phyloP scores from a whole-genome alignment of 2,113 vertebrate species.

The Hipposideros armiger region DNA sequence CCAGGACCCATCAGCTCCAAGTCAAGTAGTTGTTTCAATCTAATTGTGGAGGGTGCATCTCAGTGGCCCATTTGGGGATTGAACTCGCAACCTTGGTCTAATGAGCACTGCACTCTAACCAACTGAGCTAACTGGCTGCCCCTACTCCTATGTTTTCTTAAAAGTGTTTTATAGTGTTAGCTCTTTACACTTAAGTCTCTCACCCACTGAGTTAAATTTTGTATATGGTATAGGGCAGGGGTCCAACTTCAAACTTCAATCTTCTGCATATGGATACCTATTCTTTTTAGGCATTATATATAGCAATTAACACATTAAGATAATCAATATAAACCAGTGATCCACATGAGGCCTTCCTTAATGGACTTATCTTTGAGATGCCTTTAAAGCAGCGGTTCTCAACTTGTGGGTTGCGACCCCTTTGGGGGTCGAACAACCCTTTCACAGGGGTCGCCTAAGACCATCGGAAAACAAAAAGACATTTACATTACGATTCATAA shows the following conservation, averaged over 20 bases:
- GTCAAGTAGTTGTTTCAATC: too few relatives aligned
- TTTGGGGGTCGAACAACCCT: too few relatives aligned
- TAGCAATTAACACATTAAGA: neutral
- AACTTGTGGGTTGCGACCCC: too few relatives aligned
- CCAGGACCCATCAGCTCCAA: too few relatives aligned
- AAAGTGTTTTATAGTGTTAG: slow-evolving; percentile 9
- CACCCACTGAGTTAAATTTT: neutral
- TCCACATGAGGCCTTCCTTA: neutral
- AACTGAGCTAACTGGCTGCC: too few relatives aligned
- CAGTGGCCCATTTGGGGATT: too few relatives aligned
- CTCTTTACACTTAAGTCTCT: neutral
- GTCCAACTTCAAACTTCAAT: neutral
- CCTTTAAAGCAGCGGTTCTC: neutral
- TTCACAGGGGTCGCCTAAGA: too few relatives aligned
- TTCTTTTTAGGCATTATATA: neutral
- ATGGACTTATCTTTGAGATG: neutral
- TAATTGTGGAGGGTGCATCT: too few relatives aligned
- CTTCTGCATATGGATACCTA: neutral
- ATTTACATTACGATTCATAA: too few relatives aligned
- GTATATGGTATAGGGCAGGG: neutral
- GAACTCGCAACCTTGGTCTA: too few relatives aligned
- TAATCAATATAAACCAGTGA: neutral
- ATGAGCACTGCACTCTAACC: too few relatives aligned
- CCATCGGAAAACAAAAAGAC: too few relatives aligned
- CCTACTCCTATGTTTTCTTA: neutral